Conservation (phyloP, 2,797 vertebrate genomes). For the Meda fulgida region DNA sequence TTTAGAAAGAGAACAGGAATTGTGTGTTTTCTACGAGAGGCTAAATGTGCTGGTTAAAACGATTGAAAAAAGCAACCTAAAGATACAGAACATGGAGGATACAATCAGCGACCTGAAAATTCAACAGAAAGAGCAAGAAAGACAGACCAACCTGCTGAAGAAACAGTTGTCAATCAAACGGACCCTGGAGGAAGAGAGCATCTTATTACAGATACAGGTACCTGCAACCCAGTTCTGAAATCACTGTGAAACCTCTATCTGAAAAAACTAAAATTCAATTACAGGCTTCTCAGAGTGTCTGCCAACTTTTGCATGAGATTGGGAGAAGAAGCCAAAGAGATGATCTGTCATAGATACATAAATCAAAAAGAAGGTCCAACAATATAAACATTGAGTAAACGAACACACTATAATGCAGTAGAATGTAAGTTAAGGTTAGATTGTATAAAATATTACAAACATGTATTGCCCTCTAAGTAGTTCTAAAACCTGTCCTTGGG, state of each 20-base stretch:
- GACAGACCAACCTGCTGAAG: conserved; percentile 75
- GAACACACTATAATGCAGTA: conserved; percentile 11
- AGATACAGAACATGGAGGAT: conserved; percentile 82
- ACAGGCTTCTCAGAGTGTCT: not conserved
- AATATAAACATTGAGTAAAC: not conserved
- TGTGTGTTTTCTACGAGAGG: conserved; percentile 84
- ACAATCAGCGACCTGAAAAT: conserved; percentile 81
- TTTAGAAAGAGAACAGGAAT: conserved; percentile 87
- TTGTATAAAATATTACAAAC: conserved; percentile 26
- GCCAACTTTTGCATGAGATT: not conserved
- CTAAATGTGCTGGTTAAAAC: conserved; percentile 81
- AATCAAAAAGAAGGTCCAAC: not conserved
- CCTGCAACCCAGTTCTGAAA: conserved; percentile 1
- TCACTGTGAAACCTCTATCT: not conserved
- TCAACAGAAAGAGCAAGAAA: conserved; percentile 79
- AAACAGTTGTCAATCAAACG: conserved; percentile 75
- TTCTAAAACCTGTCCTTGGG: no score
- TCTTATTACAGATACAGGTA: conserved; percentile 85
- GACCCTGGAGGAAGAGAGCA: conserved; percentile 77
- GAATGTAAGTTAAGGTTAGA: conserved; percentile 18
- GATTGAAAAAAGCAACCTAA: conserved; percentile 75
- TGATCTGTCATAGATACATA: not conserved
- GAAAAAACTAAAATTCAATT: not conserved
- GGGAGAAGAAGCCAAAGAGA: not conserved
- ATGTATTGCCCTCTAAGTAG: not conserved